Base-by-base conservation (phyloP, 2,888 invertebrate species). In the Hydrotaea diabolus region DNA sequence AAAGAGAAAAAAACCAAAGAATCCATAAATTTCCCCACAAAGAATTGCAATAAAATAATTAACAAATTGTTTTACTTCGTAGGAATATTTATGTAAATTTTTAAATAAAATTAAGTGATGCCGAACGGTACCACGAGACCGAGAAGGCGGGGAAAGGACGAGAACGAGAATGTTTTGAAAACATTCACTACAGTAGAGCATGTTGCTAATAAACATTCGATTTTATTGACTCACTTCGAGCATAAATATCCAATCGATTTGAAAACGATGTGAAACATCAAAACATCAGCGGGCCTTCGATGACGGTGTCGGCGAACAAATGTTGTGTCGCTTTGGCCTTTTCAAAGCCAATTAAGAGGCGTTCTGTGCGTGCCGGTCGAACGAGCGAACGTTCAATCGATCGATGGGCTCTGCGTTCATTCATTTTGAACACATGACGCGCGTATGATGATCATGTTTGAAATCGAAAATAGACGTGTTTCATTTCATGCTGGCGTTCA, bases 141-240 rank as follows among this genome's bases (percentile, higher is more conserved):
- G 2, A 9, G 2, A 53, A 49, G n/a, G 13, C 2, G n/a, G 49
- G 13, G 11, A 31, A 62, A 13, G 26, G 59, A 15, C 64, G 39
- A 64, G 19, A 46, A 69, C 21, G 23, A 15, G 21, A 21, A 15
- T 43, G 23, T 9, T 17, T 21, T 66, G 39, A 66, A 66, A 66
- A 43, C 13, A 66, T n/a, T n/a, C n/a, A 21, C 43, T 21, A 8
- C 39, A 43, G 31, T 4, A 31, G 2, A 31, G 59, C 15, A 13
- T 23, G 69, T 64, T 77, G 78, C 72, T 80, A 80, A 87, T 86
- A 87, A 86, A 86, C 86, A 85, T 77, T 62, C 72, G 80, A 85
- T 74, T 87, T 87, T 87, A 87, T 86, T 86, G 81, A 83, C 82
- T 85, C 82, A 84, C 80, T 73, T 53, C 49, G 17, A 49, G 69